Evolutionary conservation across 2,888 invertebrate genomes (phyloP), one percentile per base, ranked within the genome.

Genomic region (Crematogaster levior): DNA sequence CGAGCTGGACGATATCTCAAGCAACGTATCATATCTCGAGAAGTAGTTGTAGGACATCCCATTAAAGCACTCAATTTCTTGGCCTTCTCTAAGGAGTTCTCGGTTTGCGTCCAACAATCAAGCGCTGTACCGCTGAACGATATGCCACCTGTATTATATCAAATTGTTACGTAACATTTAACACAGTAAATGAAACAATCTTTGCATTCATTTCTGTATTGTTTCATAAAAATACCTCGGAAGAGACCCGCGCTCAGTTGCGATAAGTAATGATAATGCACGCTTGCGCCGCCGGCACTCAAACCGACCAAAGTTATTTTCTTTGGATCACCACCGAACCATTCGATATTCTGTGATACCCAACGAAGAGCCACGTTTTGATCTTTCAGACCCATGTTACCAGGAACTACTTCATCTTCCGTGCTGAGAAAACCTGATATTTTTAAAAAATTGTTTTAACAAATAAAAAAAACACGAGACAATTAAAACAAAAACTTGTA

Each of bases 261-360:
- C 0, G 97, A 96, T 18, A 97, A 89, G 87, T 96, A 96, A 86
- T 97, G 97, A 85, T 97, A 96, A 92, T 97, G 97, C 0, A 97
- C 97, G 88, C 97, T 97, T 5, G 96, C 97, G 43, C 96, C 97
- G 0, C 97, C 97, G 0, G 97, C 97, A 4, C 97, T 97, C 91
- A 96, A 95, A 3, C 97, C 97, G 0, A 96, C 93, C 3, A 97
- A 92, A 0, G 97, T 96, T 43, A 97, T 95, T 81, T 96, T 96
- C 60, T 96, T 95, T 1, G 97, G 96, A 94, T 97, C 96, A 0
- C 97, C 97, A 1, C 97, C 97, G 89, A 97, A 97, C 92, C 95
- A 95, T 87, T 95, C 94, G 82, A 97, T 97, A 92, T 97, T 97
- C 61, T 96, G 94, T 81, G 96, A 96, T 0, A 97, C 94, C 97